These are phyloP conservation scores for Melanotaenia pygmaea DNA, from an alignment of 2,797 vertebrate species.

Conservation along the genomic window DNA sequence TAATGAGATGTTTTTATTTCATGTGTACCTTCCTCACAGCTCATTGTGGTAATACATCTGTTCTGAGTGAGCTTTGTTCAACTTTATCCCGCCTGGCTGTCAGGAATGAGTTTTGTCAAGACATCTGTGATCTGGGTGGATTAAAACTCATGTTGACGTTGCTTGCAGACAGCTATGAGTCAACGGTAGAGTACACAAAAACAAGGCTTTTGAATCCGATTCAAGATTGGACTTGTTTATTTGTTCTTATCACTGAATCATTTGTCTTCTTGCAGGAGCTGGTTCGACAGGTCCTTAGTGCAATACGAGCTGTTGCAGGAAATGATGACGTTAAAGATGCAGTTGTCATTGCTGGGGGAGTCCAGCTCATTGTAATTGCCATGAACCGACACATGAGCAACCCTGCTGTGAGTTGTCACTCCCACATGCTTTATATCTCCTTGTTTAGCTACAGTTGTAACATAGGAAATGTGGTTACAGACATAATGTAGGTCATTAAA, in stretches of 20 bases:
- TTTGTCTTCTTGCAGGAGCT: constrained; percentile 83
- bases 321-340: constrained; percentile 96
- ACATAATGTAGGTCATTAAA: not conserved
- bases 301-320: constrained; percentile 89
- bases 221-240: not conserved
- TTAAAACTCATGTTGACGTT: constrained; percentile 88
- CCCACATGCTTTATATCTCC: not conserved
- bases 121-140: constrained; percentile 94
- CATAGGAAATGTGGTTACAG: not conserved
- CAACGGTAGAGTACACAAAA: constrained; percentile 78
- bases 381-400: constrained; percentile 89
- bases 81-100: constrained; percentile 91
- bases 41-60: constrained; percentile 79
- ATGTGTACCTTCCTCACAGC: constrained; percentile 69
- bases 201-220: not conserved
- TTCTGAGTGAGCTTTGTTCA: constrained; percentile 92
- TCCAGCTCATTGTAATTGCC: constrained; percentile 88
- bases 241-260: constrained; percentile 9
- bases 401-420: constrained; percentile 82
- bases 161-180: constrained; percentile 88
- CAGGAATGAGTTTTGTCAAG: constrained; percentile 97
- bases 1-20: not conserved
- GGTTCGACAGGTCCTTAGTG: constrained; percentile 89
- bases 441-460: not conserved
- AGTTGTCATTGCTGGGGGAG: constrained; percentile 86